phyloP scores from a whole-genome alignment of 2,113 vertebrate species.

The Caranx ignobilis region DNA sequence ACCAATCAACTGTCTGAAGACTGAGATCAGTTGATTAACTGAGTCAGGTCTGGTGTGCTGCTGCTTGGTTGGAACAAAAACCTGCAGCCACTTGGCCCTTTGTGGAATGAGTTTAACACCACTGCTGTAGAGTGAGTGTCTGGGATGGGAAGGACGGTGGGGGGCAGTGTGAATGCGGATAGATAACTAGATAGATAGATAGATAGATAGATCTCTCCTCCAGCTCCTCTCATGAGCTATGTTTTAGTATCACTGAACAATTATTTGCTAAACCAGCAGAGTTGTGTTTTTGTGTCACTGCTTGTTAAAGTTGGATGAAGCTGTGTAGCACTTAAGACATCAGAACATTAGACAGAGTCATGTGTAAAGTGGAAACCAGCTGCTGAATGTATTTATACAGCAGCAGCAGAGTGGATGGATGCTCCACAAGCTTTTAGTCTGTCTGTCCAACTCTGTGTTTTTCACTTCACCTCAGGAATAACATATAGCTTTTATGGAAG shows the following conservation, averaged over 20 bases:
- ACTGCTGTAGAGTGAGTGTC: no score
- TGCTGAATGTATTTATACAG: neutral
- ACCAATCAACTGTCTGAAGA: no score
- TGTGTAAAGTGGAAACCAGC: neutral
- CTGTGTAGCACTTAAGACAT: conserved; percentile 6
- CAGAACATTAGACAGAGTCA: neutral
- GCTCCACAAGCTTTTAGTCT: conserved; percentile 3
- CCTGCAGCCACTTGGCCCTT: no score
- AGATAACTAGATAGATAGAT: no score
- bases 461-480: neutral
- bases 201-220: neutral
- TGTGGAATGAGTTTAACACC: no score
- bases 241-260: neutral
- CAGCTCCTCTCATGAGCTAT: neutral
- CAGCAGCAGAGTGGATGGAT: neutral
- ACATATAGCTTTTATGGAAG: conserved; percentile 5
- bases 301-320: conserved; percentile 33
- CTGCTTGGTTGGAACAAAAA: no score
- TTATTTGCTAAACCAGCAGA: neutral
- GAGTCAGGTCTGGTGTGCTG: no score
- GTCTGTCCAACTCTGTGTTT: neutral
- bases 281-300: neutral
- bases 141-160: no score
- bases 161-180: no score
- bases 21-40: no score